Conservation (phyloP, 2,113 vertebrate species). For the Geococcyx californianus region DNA sequence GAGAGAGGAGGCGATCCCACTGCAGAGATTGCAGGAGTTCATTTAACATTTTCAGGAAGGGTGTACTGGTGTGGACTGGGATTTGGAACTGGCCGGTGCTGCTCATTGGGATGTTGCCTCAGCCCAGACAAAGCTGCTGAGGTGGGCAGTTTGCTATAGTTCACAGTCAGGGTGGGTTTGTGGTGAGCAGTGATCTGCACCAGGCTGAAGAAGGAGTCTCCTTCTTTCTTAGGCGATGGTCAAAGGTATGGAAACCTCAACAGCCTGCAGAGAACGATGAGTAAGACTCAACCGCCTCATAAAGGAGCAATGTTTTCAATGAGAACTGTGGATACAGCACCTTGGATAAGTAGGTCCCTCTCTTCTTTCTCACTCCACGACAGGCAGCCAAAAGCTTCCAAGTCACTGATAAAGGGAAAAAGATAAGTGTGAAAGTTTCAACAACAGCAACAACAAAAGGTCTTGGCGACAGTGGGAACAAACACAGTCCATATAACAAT, state of each 20-base stretch:
- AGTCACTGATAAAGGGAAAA: neutral
- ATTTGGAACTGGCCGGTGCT: neutral
- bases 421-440: neutral
- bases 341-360: neutral
- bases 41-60: neutral
- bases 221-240: neutral
- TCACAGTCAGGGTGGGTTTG: neutral
- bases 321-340: neutral
- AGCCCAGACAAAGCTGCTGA: rapidly evolving
- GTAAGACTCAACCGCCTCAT: neutral
- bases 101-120: neutral
- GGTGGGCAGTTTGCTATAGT: neutral
- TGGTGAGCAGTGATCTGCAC: neutral
- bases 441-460: neutral
- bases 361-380: neutral
- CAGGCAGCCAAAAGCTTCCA: neutral
- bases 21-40: neutral
- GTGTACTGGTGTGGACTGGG: neutral
- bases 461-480: neutral
- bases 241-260: neutral
- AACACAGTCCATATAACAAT: constrained; percentile 15
- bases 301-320: neutral
- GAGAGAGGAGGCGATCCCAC: neutral
- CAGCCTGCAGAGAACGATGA: neutral
- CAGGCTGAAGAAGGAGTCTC: neutral